Percentiles rank a stretch among this genome's conserved stretches.
Evolutionary conservation across 1,140 invertebrate species (phyloP).

Genomic region (Melanaphis sacchari): DNA sequence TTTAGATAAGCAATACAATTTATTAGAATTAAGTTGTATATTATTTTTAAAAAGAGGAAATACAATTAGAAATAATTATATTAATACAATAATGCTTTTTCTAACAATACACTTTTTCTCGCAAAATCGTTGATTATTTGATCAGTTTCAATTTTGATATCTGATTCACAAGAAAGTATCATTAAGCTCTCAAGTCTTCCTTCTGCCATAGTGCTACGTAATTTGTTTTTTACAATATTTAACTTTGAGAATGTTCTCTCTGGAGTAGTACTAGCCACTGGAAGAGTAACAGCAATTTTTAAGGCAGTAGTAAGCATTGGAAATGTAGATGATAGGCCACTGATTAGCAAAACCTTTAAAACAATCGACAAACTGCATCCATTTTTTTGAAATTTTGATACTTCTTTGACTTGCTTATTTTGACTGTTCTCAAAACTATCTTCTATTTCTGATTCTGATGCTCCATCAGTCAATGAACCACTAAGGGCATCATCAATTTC

Average conservation of each 20-base stretch:
- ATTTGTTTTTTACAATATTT: neutral
- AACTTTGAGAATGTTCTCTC: neutral
- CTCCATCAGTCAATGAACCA: no score
- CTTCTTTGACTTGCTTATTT: neutral
- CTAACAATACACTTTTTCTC: neutral
- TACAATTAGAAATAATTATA: no score
- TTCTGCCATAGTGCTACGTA: neutral
- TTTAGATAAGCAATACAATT: no score
- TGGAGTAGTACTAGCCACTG: neutral
- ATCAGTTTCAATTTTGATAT: neutral
- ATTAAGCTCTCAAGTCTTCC: neutral
- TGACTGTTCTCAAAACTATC: neutral
- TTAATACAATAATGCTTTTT: neutral
- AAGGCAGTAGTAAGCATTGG: neutral
- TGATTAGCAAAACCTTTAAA: neutral
- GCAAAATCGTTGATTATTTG: neutral
- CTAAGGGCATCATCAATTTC: neutral
- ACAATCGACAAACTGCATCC: conserved; percentile 1
- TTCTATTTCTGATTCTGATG: neutral
- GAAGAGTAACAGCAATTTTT: neutral
- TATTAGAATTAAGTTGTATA: no score
- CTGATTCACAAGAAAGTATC: neutral
- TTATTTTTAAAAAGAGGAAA: no score
- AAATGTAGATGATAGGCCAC: neutral
- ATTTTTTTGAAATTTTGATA: neutral